These are phyloP conservation scores for Teleogryllus oceanicus DNA, from an alignment of 2,888 invertebrate genomes.

Conservation along the genomic window DNA sequence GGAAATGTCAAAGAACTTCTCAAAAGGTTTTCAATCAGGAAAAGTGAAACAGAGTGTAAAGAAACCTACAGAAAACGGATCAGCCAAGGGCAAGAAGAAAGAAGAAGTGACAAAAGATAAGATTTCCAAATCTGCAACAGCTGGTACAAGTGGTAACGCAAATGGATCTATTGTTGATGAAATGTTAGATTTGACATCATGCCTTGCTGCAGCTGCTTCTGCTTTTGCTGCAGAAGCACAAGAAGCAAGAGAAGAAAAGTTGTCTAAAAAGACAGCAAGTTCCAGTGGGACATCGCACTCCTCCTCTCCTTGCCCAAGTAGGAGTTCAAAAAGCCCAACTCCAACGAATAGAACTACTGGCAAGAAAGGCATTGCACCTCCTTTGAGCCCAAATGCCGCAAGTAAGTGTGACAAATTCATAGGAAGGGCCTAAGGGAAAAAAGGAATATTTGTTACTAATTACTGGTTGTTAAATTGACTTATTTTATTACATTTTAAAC, in stretches of 20 bases:
- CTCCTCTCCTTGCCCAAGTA: conserved; percentile 22
- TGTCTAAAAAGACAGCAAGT: conserved; percentile 18
- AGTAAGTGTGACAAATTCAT: conserved; percentile 30
- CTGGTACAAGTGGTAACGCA: conserved; percentile 35
- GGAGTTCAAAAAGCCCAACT: conserved; percentile 26
- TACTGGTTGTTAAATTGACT: not conserved
- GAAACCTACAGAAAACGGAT: conserved; percentile 18
- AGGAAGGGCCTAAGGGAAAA: too few relatives aligned
- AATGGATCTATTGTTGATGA: conserved; percentile 41
- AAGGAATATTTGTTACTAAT: not conserved
- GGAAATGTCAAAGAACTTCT: conserved; percentile 37
- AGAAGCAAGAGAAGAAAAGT: conserved; percentile 22
- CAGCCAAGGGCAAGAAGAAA: conserved; percentile 25
- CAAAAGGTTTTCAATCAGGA: conserved; percentile 32
- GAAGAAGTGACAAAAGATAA: conserved; percentile 11
- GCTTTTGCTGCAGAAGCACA: conserved; percentile 44
- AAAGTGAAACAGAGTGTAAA: conserved; percentile 29
- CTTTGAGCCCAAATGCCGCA: conserved; percentile 36
- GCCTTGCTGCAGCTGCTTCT: conserved; percentile 47
- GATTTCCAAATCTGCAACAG: not conserved
- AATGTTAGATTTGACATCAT: conserved; percentile 43
- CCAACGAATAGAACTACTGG: conserved; percentile 11
- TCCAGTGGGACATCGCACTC: conserved; percentile 24
- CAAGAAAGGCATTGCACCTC: conserved; percentile 28
- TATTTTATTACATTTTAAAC: not conserved